Evolutionary conservation across 2,797 vertebrate species (phyloP).

Genomic region (Periophthalmus magnuspinnatus): DNA sequence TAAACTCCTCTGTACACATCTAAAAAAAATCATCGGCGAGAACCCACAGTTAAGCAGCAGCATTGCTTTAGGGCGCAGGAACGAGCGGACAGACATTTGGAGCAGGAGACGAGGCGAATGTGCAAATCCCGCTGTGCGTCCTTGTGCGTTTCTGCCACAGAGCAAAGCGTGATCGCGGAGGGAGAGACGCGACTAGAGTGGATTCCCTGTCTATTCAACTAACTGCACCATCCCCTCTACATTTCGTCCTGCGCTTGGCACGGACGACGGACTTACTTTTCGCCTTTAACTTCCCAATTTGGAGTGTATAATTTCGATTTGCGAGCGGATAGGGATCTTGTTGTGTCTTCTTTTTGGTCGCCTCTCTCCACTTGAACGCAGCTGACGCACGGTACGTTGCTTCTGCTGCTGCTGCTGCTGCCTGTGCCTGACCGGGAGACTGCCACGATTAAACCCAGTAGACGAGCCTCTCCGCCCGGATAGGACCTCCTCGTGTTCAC

Average conservation of each 20-base stretch:
- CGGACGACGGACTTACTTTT: constrained; percentile 21
- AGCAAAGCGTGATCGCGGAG: constrained; percentile 64
- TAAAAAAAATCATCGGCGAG: background rate
- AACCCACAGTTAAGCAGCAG: background rate
- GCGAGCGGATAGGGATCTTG: background rate
- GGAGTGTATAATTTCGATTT: constrained; percentile 19
- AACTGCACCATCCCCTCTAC: constrained; percentile 27
- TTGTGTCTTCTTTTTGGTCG: constrained; percentile 14
- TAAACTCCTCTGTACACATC: background rate
- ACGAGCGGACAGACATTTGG: constrained; percentile 21
- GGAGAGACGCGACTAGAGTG: constrained; percentile 33
- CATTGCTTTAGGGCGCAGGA: background rate
- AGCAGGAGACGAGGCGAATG: constrained; percentile 56
- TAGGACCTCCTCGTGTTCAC: constrained; percentile 66
- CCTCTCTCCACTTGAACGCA: constrained; percentile 34
- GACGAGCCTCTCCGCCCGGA: constrained; percentile 57
- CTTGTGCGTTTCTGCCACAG: constrained; percentile 52
- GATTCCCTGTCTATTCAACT: constrained; percentile 25
- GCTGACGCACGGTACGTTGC: constrained; percentile 36
- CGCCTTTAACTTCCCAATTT: constrained; percentile 34
- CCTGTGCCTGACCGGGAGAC: constrained; percentile 36
- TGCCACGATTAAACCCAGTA: constrained; percentile 62
- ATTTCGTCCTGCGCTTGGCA: constrained; percentile 25
- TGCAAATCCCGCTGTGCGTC: constrained; percentile 70
- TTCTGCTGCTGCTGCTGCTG: no score